Base-by-base conservation (phyloP, 92 coral and sea anemone species). In the Epizoanthus scotinus region DNA sequence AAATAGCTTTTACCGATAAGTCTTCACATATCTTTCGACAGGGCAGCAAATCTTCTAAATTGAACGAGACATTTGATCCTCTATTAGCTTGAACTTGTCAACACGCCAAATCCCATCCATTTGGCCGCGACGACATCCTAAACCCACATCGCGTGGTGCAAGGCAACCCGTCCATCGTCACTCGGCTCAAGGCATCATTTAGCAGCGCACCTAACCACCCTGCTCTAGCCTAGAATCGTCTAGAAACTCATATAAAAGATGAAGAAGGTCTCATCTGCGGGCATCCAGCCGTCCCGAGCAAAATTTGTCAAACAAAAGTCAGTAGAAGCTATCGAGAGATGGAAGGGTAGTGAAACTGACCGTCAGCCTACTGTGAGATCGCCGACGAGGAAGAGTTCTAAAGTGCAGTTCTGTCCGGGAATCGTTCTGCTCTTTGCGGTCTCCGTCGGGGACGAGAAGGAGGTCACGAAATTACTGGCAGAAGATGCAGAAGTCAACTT, bases 291-390 rank as follows among this genome's bases (percentile, higher is more conserved):
- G 24, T 86, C 89, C n/a, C 78, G 89, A 66, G 89, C 89, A 26
- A 82, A 84, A 47, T 80, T 80, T 73, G 89, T 84, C 24, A 71
- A 74, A 82, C 79, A 71, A 14, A 86, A 86, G 57, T 84, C 85
- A 54, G 58, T 64, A 65, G 89, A 86, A 42, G 85, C 83, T 38
- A 79, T 86, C 14, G 70, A 86, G 38, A 81, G 89, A 28, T 86
- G 89, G 89, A 86, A 86, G 73, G 82, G 79, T 1, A 86, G 89
- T 53, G 89, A 66, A 66, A 86, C 89, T 18, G 89, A 83, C 52
- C 82, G 86, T 31, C 85, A 86, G 19, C 82, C 89, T 26, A 31
- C 84, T 18, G 49, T 79, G 54, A 86, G 84, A 86, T 64, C 86
- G 52, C 70, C 85, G 67, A 82, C 70, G 47, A 77, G 89, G 34